Conservation (phyloP, 2,888 invertebrate species). For the Unio delphinus region DNA sequence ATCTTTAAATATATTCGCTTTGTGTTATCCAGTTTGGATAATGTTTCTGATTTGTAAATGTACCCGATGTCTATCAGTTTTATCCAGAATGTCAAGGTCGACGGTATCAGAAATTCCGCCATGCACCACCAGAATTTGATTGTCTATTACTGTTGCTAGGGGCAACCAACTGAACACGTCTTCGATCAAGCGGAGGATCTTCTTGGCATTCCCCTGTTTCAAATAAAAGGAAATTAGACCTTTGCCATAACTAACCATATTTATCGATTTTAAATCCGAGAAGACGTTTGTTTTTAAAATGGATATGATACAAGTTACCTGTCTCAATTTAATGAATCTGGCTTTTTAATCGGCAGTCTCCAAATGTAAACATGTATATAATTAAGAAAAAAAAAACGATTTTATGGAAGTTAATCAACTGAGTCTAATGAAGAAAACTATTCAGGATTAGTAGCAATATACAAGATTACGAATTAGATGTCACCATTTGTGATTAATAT, state of each 20-base stretch:
- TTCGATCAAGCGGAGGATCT: conserved; percentile 86
- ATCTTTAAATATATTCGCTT: not conserved
- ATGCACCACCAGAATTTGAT: conserved; percentile 90
- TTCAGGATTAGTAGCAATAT: too few relatives aligned
- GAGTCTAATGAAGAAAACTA: too few relatives aligned
- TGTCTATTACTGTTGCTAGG: conserved; percentile 90
- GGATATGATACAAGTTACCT: not conserved
- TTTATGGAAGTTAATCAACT: too few relatives aligned
- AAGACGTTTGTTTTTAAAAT: not conserved
- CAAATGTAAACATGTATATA: too few relatives aligned
- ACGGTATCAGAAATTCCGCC: conserved; percentile 93
- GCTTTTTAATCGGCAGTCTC: too few relatives aligned
- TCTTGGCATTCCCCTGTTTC: conserved; percentile 69
- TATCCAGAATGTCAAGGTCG: conserved; percentile 82
- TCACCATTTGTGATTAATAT: too few relatives aligned
- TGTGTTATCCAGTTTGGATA: too few relatives aligned
- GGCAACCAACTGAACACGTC: conserved; percentile 94
- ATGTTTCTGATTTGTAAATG: conserved; percentile 16
- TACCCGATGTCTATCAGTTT: conserved; percentile 89
- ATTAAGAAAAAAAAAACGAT: too few relatives aligned
- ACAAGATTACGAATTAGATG: too few relatives aligned
- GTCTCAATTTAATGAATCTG: not conserved
- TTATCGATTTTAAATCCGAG: not conserved
- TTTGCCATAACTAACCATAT: not conserved
- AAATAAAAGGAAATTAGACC: not conserved